phyloP scores from a whole-genome alignment of 2,113 vertebrate genomes.

The Sinocyclocheilus anshuiensis region DNA sequence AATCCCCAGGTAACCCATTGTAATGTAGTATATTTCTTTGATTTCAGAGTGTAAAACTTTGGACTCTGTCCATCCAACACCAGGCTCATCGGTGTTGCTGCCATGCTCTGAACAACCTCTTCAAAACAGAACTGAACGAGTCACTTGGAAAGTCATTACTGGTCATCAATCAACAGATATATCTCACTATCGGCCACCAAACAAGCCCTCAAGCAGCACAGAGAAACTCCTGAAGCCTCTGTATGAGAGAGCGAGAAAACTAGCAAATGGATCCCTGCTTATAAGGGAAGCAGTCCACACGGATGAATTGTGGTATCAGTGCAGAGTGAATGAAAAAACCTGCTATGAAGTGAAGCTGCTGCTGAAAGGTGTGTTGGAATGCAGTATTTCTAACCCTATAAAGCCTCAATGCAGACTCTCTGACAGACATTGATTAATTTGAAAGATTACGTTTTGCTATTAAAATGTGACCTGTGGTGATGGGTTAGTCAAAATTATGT shows the following conservation, averaged over 20 bases:
- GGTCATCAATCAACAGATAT: background rate
- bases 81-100: background rate
- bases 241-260: background rate
- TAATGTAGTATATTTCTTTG: background rate
- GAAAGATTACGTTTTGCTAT: background rate
- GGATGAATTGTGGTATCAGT: background rate
- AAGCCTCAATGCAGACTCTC: background rate
- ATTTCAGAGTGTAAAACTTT: slow-evolving; percentile 2
- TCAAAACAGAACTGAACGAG: background rate
- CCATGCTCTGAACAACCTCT: slow-evolving; percentile 7
- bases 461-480: background rate
- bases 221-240: background rate
- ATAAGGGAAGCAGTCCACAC: background rate
- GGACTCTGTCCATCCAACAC: background rate
- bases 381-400: background rate
- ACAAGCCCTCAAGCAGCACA: background rate
- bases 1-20: background rate
- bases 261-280: background rate
- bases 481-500: background rate
- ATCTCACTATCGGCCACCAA: background rate
- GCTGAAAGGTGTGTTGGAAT: background rate
- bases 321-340: slow-evolving; percentile 9
- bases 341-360: slow-evolving; percentile 10
- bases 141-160: background rate
- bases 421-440: background rate